Base-by-base conservation (phyloP, 2,797 vertebrate genomes). In the Darevskia nairensis region DNA sequence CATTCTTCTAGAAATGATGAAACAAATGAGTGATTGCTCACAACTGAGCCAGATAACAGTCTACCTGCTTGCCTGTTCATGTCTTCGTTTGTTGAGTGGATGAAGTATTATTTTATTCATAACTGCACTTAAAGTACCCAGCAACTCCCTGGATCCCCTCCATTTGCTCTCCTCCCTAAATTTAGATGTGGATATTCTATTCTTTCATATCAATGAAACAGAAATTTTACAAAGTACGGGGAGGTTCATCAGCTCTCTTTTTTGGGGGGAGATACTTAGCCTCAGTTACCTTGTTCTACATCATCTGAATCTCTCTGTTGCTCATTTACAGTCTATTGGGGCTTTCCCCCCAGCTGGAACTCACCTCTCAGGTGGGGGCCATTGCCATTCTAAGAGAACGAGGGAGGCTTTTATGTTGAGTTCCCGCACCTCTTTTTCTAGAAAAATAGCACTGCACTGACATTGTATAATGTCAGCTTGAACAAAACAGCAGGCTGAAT, bases 401-500 rank as follows among this genome's bases (percentile, higher is more conserved):
- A 55, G 50, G 50, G 50, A 55, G 50, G 50, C 13, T 55, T 15
- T 55, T 55, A 50, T 55, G 50, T 55, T 55, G 50, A 55, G 13
- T 55, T 55, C 50, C 13, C 15, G 50, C 13, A 55, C 50, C 50
- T 55, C 50, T 15, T 55, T 55, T 55, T 55, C 50, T 55, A 55
- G 50, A 55, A 55, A 55, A 55, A 55, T 55, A 55, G 50, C 50
- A 4, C 50, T 15, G 86, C 9, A n/a, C 69, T 82, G 35, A 35
- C 35, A 35, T 66, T 89, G 89, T 89, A 84, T 89, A 94, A 85
- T 21, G 44, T 86, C 75, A 88, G 91, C 84, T 78, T 76, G 78
- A 74, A 91, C 92, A 46, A 94, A 90, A 50, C 90, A 59, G 79
- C 85, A 35, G 25, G 13, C 32, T 95, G 86, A 93, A 94, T 87